Evolutionary conservation across 2,888 invertebrate species (phyloP).

Genomic region (Cataglyphis rosenhaueri): DNA sequence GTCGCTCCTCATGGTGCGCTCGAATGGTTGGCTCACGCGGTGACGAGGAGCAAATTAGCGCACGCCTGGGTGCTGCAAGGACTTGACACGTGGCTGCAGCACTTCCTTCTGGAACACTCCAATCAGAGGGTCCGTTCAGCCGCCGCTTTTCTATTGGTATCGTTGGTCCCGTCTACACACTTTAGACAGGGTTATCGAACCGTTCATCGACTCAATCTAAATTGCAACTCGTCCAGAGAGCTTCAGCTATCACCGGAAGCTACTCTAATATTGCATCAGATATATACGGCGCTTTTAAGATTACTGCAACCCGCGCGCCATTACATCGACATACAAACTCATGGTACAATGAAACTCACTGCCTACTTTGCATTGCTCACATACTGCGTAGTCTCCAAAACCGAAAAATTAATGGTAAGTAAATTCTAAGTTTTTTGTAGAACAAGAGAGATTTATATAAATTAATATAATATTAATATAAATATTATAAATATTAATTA

Average conservation of each 20-base stretch:
- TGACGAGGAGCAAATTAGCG: slow-evolving; percentile 94
- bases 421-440: background rate
- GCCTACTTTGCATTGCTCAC: slow-evolving; percentile 97
- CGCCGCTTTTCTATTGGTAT: slow-evolving; percentile 95
- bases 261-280: slow-evolving; percentile 88
- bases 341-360: slow-evolving; percentile 96
- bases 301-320: slow-evolving; percentile 93
- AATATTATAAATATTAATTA: too few relatives aligned
- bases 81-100: slow-evolving; percentile 96
- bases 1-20: slow-evolving; percentile 96
- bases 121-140: slow-evolving; percentile 96
- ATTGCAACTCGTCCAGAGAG: slow-evolving; percentile 86
- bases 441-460: background rate
- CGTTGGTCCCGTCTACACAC: slow-evolving; percentile 95
- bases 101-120: slow-evolving; percentile 93
- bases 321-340: slow-evolving; percentile 94
- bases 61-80: slow-evolving; percentile 97
- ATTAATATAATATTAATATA: background rate
- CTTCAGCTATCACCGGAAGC: slow-evolving; percentile 86
- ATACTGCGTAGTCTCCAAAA: slow-evolving; percentile 95
- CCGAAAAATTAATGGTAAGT: slow-evolving; percentile 96
- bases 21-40: slow-evolving; percentile 93
- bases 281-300: slow-evolving; percentile 91
- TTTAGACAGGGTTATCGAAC: slow-evolving; percentile 95
- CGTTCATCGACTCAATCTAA: slow-evolving; percentile 87